Percentiles rank a stretch among this genome's conserved stretches.
phyloP scores from a whole-genome alignment of 2,888 invertebrate species.

The Lochmaea crataegi region DNA sequence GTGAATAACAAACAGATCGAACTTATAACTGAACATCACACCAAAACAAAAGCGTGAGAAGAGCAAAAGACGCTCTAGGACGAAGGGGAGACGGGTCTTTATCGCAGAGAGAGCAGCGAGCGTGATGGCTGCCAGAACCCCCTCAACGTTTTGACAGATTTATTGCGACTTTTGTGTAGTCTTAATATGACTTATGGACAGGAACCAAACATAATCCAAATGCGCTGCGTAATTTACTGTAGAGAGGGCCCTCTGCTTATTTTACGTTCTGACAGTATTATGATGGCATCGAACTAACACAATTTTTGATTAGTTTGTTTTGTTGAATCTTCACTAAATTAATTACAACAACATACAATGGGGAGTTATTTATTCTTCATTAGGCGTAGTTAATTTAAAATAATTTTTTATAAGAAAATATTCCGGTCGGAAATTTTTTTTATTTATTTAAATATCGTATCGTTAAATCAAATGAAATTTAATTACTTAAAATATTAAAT shows the following conservation, averaged over 20 bases:
- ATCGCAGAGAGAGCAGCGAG: slow-evolving; percentile 25
- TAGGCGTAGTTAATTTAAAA: background rate
- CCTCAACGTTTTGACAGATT: slow-evolving; percentile 65
- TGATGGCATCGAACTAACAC: slow-evolving; percentile 20
- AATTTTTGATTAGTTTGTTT: slow-evolving; percentile 24
- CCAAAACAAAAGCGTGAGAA: slow-evolving; percentile 18
- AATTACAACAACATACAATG: background rate
- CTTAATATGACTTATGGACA: slow-evolving; percentile 68
- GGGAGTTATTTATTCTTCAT: background rate
- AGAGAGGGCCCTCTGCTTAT: slow-evolving; percentile 15
- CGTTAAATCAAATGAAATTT: too few species aligned
- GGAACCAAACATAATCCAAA: slow-evolving; percentile 60
- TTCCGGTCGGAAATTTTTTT: background rate
- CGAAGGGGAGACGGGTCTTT: slow-evolving; percentile 13
- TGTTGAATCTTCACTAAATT: slow-evolving; percentile 1
- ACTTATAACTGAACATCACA: background rate
- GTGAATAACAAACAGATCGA: slow-evolving; percentile 8
- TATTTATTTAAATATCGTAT: too few species aligned
- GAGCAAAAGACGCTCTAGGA: slow-evolving; percentile 12
- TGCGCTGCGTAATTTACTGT: slow-evolving; percentile 53
- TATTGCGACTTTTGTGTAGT: slow-evolving; percentile 65
- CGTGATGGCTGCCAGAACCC: slow-evolving; percentile 58
- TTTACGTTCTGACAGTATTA: slow-evolving; percentile 1
- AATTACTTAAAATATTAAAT: too few species aligned
- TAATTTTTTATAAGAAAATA: background rate